Base-by-base conservation (phyloP, 2,113 vertebrate genomes). In the Azemiops feae region DNA sequence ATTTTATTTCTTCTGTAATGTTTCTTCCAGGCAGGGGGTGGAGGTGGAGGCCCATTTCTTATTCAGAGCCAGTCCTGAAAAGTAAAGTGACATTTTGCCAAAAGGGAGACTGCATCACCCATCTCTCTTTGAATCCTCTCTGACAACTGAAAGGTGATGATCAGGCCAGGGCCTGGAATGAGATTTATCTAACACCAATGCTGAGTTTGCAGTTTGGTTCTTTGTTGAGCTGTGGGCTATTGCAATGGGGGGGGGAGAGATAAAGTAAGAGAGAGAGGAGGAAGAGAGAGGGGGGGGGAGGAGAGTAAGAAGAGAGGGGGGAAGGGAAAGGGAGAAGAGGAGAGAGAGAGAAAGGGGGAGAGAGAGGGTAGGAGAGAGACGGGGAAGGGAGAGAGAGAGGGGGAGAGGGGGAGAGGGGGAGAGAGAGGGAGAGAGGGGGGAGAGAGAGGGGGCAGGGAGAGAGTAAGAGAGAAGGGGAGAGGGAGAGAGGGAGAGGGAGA, bases 151-250 rank as follows among this genome's bases (percentile, higher is more conserved):
- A 85, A 81, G n/a, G 89, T 1, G 16, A 1, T 45, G 27, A 39
- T 86, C 88, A 91, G 74, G 94, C 74, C 92, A n/a, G 1, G 60
- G 81, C 22, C 39, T 92, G 89, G 16, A 64, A 88, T 23, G 27
- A 95, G 87, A 94, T 93, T 87, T 93, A 89, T 25, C 85, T 50
- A 91, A 55, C n/a, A 10, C 6, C 1, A 10, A 12, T 87, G 54
- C 69, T 39, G 92, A 95, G 86, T n/a, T 20, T 39, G 88, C 89
- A 95, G 54, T 92, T 92, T 85, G 89, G 74, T 89, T 91, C 91
- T 92, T 57, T 60, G 14, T 54, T 92, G 89, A 94, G 50, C 25
- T 91, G n/a, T 0, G 89, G 39, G n/a, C 58, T 39, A 39, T 45
- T 81, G 86, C 20, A 34, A 92, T 87, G 89, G 27, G 45, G 52